Evolutionary conservation across 2,797 vertebrate species (phyloP), one percentile per base, ranked within the genome.

Genomic region (Chelon auratus): DNA sequence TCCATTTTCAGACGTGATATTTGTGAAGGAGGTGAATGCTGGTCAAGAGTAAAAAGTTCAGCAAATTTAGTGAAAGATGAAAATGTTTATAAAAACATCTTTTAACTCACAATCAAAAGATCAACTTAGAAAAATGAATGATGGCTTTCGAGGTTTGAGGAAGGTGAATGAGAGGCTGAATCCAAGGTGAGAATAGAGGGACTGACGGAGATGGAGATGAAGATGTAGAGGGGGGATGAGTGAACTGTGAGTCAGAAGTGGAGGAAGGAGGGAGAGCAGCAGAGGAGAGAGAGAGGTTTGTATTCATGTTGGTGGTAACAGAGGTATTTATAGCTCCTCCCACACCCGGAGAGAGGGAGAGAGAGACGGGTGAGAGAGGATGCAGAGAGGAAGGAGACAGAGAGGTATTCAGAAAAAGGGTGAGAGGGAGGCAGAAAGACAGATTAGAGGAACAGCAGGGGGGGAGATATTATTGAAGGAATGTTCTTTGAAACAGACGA

Each of bases 291-390:
- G 86, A 89, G 87, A 89, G 90, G 83, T 72, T 87, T 75, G 80
- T 72, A 91, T 91, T 92, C 89, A 90, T 89, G 89, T 86, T 91
- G 90, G 79, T 91, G 90, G 87, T 88, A 91, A 92, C 90, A 87
- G 89, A 68, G 81, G 87, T 92, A 93, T 93, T 93, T 91, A 85
- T 92, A 92, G 86, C 88, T 88, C 91, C 91, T 85, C 89, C 92
- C 91, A 93, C 90, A 89, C 85, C 75, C 1, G 24, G 64, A 74
- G 62, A 84, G 80, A 26, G 24, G 24, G 24, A 26, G 24, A 26
- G 24, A 26, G 24, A 65, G 78, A 80, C 10, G 78, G 43, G 24
- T 1, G 71, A 87, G 68, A 37, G 77, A 75, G 75, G 80, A 71
- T 72, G 64, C 53, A 54, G 62, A 60, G 36, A 64, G 61, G 68